Evolutionary conservation across 2,888 invertebrate genomes (phyloP).

Genomic region (Eucera pruinosa): DNA sequence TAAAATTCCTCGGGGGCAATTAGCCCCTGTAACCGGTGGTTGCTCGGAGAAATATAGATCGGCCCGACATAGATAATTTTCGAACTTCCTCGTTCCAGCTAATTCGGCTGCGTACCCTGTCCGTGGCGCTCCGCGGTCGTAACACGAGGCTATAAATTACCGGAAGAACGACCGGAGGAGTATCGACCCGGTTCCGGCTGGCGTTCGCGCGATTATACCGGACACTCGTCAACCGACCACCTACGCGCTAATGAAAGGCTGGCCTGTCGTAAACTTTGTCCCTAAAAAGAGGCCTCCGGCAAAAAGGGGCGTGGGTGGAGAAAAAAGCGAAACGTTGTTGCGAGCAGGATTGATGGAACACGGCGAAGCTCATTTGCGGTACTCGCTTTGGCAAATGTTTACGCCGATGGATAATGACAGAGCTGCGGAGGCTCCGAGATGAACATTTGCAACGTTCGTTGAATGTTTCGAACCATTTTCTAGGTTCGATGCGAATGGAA

Average conservation of each 20-base stretch:
- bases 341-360: background rate
- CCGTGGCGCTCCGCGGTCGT: conserved; percentile 30
- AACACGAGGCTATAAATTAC: conserved; percentile 62
- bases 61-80: conserved; percentile 52
- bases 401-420: background rate
- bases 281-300: background rate
- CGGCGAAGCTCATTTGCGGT: background rate
- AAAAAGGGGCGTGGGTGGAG: background rate
- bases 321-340: background rate
- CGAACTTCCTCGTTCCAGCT: conserved; percentile 57
- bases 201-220: conserved; percentile 36
- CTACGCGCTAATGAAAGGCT: conserved; percentile 26
- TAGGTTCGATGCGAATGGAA: too few relatives aligned
- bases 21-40: conserved; percentile 37
- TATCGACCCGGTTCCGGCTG: conserved; percentile 31
- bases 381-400: background rate
- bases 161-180: conserved; percentile 52
- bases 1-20: conserved; percentile 49
- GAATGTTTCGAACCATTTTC: too few relatives aligned
- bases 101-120: conserved; percentile 45
- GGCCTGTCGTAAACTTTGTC: conserved; percentile 10
- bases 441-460: too few relatives aligned
- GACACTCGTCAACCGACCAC: conserved; percentile 27
- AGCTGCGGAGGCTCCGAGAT: background rate
- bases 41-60: conserved; percentile 49